Conservation (phyloP, 2,797 vertebrate genomes). For the Syngnathus rostellatus region DNA sequence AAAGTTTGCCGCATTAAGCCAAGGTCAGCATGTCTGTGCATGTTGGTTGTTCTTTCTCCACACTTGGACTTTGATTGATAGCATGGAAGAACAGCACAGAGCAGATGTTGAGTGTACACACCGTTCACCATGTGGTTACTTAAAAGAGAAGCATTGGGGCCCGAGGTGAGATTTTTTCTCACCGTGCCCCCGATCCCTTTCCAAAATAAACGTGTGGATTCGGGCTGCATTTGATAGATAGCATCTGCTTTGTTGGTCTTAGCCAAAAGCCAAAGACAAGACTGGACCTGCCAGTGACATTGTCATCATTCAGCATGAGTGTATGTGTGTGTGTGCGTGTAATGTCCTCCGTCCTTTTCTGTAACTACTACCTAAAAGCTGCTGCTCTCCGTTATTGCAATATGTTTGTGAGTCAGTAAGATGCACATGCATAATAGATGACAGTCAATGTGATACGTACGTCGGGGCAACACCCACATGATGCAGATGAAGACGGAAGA, state of each 20-base stretch:
- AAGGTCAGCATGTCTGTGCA: neutral
- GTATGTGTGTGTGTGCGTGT: neutral
- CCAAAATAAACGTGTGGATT: neutral
- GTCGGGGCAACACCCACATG: constrained; percentile 31
- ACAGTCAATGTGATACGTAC: constrained; percentile 43
- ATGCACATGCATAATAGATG: constrained; percentile 54
- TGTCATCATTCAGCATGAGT: neutral
- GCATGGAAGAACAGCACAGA: neutral
- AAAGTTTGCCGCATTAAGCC: neutral
- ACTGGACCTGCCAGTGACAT: constrained; percentile 26
- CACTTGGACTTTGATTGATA: neutral
- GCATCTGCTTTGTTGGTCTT: constrained; percentile 49
- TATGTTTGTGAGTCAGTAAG: constrained; percentile 12
- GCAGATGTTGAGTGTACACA: too few relatives aligned
- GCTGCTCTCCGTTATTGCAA: constrained; percentile 2
- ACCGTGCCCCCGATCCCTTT: neutral
- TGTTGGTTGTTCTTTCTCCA: neutral
- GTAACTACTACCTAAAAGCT: neutral
- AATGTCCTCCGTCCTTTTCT: neutral
- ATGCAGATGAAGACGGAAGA: constrained; percentile 40
- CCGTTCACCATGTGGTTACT: too few relatives aligned
- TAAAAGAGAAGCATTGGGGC: too few relatives aligned
- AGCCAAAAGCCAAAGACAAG: constrained; percentile 40
- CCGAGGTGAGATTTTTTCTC: neutral
- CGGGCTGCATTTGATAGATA: constrained; percentile 22